These are phyloP conservation scores for Scotopteryx bipunctaria DNA, from an alignment of 2,888 invertebrate genomes.

Conservation along the genomic window DNA sequence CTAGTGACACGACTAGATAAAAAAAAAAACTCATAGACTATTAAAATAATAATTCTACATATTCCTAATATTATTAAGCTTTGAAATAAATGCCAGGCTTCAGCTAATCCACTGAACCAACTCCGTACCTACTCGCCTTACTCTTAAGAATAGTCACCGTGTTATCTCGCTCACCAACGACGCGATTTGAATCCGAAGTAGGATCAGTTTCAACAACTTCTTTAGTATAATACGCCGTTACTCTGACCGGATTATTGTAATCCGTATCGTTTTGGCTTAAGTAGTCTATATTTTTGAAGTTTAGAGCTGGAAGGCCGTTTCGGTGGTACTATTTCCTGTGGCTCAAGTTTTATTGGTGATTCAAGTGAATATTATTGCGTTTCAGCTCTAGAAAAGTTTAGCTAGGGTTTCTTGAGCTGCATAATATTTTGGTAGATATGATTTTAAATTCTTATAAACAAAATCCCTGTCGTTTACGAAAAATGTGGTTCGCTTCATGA, in stretches of 20 bases:
- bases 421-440: background rate
- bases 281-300: slow-evolving; percentile 48
- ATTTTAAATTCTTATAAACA: too few relatives aligned
- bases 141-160: slow-evolving; percentile 40
- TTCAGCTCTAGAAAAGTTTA: background rate
- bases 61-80: too few relatives aligned
- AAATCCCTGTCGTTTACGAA: too few relatives aligned
- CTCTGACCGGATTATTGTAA: slow-evolving; percentile 50
- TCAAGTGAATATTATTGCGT: background rate
- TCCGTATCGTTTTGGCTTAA: slow-evolving; percentile 46
- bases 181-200: slow-evolving; percentile 49
- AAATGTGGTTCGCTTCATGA: too few relatives aligned
- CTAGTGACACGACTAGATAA: too few relatives aligned
- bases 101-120: slow-evolving; percentile 6
- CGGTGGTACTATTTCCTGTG: slow-evolving; percentile 13
- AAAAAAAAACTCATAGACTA: too few relatives aligned
- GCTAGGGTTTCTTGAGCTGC: background rate
- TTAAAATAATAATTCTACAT: too few relatives aligned
- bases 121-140: slow-evolving; percentile 15
- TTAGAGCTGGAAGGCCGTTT: slow-evolving; percentile 38
- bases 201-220: slow-evolving; percentile 40
- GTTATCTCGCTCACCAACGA: slow-evolving; percentile 47
- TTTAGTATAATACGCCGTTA: slow-evolving; percentile 43
- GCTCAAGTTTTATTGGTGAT: background rate
- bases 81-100: background rate